Evolutionary conservation across 2,113 vertebrate species (phyloP).

Genomic region (Danionella cerebrum): DNA sequence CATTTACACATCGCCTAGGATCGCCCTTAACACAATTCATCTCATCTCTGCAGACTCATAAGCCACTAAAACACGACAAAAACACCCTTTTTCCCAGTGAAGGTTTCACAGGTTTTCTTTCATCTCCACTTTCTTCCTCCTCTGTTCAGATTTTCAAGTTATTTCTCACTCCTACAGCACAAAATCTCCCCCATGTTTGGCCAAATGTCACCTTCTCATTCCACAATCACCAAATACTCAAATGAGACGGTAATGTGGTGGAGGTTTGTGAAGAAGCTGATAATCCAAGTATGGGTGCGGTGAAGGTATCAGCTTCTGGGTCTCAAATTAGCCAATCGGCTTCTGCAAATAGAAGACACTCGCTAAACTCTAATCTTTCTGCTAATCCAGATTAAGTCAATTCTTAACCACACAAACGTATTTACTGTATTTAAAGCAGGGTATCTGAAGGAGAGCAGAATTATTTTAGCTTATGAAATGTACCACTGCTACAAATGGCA

Average conservation of each 20-base stretch:
- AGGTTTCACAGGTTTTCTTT: slow-evolving; percentile 6
- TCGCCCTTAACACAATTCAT: too few relatives aligned
- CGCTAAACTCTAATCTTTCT: slow-evolving; percentile 54
- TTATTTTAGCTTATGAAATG: too few relatives aligned
- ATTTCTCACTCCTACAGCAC: slow-evolving; percentile 1
- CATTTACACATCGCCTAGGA: too few relatives aligned
- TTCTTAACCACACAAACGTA: slow-evolving; percentile 52
- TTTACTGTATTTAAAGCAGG: slow-evolving; percentile 38
- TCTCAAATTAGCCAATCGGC: slow-evolving; percentile 49
- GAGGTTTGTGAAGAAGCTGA: not conserved
- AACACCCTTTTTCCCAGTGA: too few relatives aligned
- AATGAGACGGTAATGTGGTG: too few relatives aligned
- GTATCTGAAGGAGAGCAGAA: not conserved
- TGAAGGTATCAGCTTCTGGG: slow-evolving; percentile 22
- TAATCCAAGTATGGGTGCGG: slow-evolving; percentile 15
- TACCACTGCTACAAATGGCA: too few relatives aligned
- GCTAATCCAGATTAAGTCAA: slow-evolving; percentile 56
- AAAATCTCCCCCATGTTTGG: not conserved
- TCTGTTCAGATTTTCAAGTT: not conserved
- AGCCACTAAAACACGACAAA: not conserved
- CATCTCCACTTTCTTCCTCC: not conserved
- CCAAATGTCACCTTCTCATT: slow-evolving; percentile 6
- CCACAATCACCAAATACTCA: not conserved
- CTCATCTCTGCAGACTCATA: not conserved
- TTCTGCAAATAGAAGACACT: slow-evolving; percentile 56